A percentile compares a stretch with the other conserved stretches of the same genome.
These are phyloP conservation scores for Hemaris fuciformis DNA, from an alignment of 2,888 invertebrate species.

Conservation along the genomic window DNA sequence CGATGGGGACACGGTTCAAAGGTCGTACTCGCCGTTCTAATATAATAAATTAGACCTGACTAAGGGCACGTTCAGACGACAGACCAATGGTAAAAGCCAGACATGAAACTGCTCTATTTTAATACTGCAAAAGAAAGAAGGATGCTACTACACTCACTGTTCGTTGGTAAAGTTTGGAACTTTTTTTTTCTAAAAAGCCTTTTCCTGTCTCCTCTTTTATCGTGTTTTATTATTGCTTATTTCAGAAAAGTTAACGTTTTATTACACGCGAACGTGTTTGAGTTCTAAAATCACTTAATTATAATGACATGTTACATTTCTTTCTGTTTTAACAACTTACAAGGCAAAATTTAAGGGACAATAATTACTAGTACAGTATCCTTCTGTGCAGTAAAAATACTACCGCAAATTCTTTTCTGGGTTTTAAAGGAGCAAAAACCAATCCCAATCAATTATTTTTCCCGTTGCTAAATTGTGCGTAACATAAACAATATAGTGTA, in stretches of 20 bases:
- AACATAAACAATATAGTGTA: neutral
- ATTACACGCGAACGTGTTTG: neutral
- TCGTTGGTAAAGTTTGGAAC: neutral
- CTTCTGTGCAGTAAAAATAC: too few species aligned
- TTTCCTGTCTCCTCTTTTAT: slow-evolving; percentile 5
- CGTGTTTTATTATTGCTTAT: neutral
- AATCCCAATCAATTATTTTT: too few species aligned
- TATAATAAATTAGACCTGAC: neutral
- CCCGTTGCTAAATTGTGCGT: neutral
- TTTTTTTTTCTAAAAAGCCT: slow-evolving; percentile 10
- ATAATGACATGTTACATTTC: too few species aligned
- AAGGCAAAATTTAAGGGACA: too few species aligned
- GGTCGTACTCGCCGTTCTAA: too few species aligned
- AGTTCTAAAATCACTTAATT: neutral
- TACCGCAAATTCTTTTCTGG: too few species aligned
- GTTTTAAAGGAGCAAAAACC: too few species aligned
- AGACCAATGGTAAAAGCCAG: neutral
- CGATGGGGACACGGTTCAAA: too few species aligned
- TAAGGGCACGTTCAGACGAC: too few species aligned
- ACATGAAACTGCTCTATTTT: neutral
- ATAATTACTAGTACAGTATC: too few species aligned
- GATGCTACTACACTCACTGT: neutral
- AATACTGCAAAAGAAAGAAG: neutral
- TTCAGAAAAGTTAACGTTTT: neutral
- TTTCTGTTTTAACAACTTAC: too few species aligned